Evolutionary conservation across 1,140 invertebrate genomes (phyloP).

Genomic region (Heliconius nattereri): DNA sequence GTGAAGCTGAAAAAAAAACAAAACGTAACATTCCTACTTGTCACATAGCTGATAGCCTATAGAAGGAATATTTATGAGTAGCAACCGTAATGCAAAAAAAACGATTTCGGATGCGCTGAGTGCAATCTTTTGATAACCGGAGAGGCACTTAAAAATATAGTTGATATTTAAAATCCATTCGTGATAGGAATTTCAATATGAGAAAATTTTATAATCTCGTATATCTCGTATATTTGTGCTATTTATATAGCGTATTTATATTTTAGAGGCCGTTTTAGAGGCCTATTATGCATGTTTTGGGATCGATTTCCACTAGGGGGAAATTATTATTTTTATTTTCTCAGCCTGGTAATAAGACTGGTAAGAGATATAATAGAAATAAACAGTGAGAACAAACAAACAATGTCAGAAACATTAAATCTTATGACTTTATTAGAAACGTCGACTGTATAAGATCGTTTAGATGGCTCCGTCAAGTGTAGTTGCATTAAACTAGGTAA

Average conservation of each 20-base stretch:
- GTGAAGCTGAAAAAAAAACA: neutral
- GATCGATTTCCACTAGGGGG: no score
- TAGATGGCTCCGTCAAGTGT: neutral
- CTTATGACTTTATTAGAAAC: no score
- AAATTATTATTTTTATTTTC: no score
- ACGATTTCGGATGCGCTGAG: neutral
- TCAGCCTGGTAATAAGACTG: no score
- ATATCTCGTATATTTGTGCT: no score
- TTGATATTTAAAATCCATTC: neutral
- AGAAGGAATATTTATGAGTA: neutral
- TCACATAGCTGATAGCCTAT: neutral
- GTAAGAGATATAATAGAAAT: no score
- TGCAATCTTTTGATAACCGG: neutral
- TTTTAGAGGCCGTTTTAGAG: no score
- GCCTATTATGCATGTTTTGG: no score
- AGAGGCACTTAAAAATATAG: neutral
- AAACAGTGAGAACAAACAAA: no score
- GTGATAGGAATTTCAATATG: neutral
- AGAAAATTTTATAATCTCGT: neutral
- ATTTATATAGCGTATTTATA: no score
- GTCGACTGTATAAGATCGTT: neutral
- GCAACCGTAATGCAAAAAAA: neutral
- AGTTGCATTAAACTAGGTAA: neutral
- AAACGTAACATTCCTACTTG: neutral
- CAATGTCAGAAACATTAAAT: no score